Percentiles rank a stretch among this genome's conserved stretches.
phyloP scores from a whole-genome alignment of 2,888 invertebrate species.

The Brachyopa scutellaris region DNA sequence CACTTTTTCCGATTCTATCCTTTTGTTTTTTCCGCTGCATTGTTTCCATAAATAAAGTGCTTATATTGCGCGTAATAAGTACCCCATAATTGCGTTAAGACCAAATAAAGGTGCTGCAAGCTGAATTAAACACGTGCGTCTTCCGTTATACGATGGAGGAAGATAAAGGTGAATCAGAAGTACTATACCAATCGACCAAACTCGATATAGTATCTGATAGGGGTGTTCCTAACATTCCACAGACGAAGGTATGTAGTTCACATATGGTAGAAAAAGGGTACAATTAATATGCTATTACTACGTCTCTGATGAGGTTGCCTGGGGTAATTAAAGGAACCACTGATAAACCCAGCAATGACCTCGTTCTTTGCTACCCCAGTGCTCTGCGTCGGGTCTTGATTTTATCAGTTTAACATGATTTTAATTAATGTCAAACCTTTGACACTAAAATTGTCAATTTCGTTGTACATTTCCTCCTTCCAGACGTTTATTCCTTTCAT shows the following conservation, averaged over 20 bases:
- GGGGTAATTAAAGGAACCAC: constrained; percentile 4
- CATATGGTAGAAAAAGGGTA: background rate
- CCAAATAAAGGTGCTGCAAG: too few species aligned
- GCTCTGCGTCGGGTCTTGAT: background rate
- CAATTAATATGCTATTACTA: background rate
- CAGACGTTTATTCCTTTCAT: too few species aligned
- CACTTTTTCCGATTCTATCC: background rate
- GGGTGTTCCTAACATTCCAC: background rate
- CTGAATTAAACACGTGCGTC: too few species aligned
- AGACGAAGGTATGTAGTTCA: constrained; percentile 34
- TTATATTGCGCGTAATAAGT: background rate
- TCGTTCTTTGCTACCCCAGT: background rate
- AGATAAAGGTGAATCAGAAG: constrained; percentile 54
- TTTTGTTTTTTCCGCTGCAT: background rate
- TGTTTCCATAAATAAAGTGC: background rate
- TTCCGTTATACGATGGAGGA: too few species aligned
- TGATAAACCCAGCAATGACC: constrained; percentile 35
- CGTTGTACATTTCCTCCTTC: background rate
- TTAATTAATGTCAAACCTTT: constrained; percentile 50
- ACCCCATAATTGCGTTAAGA: constrained; percentile 37
- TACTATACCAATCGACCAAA: constrained; percentile 42
- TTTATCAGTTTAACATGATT: constrained; percentile 36
- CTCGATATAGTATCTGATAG: constrained; percentile 11
- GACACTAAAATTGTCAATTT: constrained; percentile 8
- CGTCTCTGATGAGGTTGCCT: background rate